Evolutionary conservation across 2,113 vertebrate genomes (phyloP), one percentile per base, ranked within the genome.

Genomic region (Lanius ludovicianus): DNA sequence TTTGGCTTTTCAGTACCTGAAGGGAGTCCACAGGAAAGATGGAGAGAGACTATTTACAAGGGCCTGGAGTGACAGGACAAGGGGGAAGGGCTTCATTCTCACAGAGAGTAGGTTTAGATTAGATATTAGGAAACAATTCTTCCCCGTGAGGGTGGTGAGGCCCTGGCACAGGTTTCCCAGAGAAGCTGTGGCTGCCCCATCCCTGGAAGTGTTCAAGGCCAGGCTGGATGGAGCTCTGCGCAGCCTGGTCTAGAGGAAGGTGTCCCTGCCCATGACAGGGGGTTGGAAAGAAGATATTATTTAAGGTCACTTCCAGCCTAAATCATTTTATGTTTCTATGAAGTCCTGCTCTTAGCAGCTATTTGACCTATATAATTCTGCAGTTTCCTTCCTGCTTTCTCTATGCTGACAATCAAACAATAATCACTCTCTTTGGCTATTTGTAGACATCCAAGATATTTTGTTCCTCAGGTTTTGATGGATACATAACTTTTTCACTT

Each of bases 1-100:
- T 3, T 55, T 0, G 0, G 1, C 7, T 11, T 63, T 35, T 0
- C 25, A 42, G 23, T 11, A 1, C 4, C 15, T 63, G 13, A 47
- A 41, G 9, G 20, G 11, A 42, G 11, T 13, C 6, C 1, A 37
- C 15, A 37, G 4, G 27, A 50, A 65, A 52, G 31, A 23, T 57
- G 31, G 17, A 64, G 31, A 22, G 35, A 50, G 22, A 37, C 8
- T 8, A 1, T 37, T 50, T 33, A 20, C 15, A 33, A 9, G 12
- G 2, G 1, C 4, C 16, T 57, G 76, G 5, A 65, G 10, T 28
- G 31, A 3, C 2, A 37, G 22, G 15, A 7, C 2, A 44, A 28
- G 4, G 10, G 3, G 3, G 4, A 42, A 35, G 19, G 8, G 5
- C 10, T 65, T 57, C 35, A 49, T 3, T 57, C 11, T 22, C 35